These are phyloP conservation scores for Calyptomena viridis DNA, from an alignment of 2,113 vertebrate species.

Conservation along the genomic window DNA sequence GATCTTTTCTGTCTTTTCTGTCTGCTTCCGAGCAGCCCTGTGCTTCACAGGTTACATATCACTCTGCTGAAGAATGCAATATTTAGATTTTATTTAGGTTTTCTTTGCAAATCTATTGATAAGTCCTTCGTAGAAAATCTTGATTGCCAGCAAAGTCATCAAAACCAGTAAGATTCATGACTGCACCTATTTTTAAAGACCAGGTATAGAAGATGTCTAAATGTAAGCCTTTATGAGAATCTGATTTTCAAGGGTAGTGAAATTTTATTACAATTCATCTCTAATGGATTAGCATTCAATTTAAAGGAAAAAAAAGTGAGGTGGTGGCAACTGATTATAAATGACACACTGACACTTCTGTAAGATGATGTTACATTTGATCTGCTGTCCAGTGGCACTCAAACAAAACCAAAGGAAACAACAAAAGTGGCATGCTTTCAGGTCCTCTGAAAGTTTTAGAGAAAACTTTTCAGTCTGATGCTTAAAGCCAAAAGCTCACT, in stretches of 20 bases:
- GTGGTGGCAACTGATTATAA: not conserved
- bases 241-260: not conserved
- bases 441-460: not conserved
- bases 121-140: not conserved
- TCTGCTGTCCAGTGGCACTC: not conserved
- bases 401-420: not conserved
- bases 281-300: not conserved
- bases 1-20: not conserved
- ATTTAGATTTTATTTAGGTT: not conserved
- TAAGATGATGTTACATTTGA: not conserved
- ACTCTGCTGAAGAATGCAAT: not conserved
- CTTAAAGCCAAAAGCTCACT: not conserved
- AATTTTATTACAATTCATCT: not conserved
- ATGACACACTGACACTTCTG: not conserved
- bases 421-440: not conserved
- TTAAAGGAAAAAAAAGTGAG: not conserved
- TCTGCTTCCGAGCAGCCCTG: not conserved
- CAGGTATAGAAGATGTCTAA: not conserved
- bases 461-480: not conserved
- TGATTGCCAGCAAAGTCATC: not conserved
- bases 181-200: not conserved
- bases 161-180: not conserved
- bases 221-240: not conserved
- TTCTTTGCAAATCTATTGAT: not conserved
- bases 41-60: not conserved